These are phyloP conservation scores for Asbolus verrucosus DNA, from an alignment of 1,140 invertebrate genomes.

Conservation along the genomic window DNA sequence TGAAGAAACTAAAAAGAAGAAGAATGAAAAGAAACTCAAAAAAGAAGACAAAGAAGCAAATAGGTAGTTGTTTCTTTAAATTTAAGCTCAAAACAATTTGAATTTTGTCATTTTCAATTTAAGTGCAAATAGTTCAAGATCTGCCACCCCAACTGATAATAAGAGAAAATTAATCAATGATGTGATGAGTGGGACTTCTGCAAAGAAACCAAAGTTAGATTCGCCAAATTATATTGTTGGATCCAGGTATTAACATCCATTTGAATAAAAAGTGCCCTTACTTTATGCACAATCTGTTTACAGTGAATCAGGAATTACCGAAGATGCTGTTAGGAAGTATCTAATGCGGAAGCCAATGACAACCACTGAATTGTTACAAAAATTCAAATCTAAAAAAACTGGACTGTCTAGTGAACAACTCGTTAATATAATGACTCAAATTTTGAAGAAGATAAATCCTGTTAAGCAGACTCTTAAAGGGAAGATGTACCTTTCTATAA, in stretches of 20 bases:
- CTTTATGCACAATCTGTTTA: too few species aligned
- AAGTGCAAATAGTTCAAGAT: conserved; percentile 74
- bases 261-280: too few species aligned
- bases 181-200: conserved; percentile 61
- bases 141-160: conserved; percentile 71
- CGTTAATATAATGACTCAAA: conserved; percentile 93
- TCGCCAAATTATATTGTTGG: conserved; percentile 65
- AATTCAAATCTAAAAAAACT: conserved; percentile 96
- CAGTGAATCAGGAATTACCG: conserved; percentile 90
- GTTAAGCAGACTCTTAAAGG: conserved; percentile 92
- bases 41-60: conserved; percentile 62
- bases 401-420: conserved; percentile 89
- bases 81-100: too few species aligned
- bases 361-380: conserved; percentile 92
- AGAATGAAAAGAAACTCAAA: conserved; percentile 66
- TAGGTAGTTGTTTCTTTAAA: not conserved
- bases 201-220: conserved; percentile 75
- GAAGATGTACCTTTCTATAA: conserved; percentile 94
- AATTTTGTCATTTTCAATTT: conserved; percentile 49
- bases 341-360: conserved; percentile 96
- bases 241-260: too few species aligned
- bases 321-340: conserved; percentile 94
- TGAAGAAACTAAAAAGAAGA: conserved; percentile 69
- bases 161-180: conserved; percentile 62
- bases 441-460: conserved; percentile 95